phyloP scores from a whole-genome alignment of 2,888 invertebrate species.

The Galeopsomyia nigrocyanea region DNA sequence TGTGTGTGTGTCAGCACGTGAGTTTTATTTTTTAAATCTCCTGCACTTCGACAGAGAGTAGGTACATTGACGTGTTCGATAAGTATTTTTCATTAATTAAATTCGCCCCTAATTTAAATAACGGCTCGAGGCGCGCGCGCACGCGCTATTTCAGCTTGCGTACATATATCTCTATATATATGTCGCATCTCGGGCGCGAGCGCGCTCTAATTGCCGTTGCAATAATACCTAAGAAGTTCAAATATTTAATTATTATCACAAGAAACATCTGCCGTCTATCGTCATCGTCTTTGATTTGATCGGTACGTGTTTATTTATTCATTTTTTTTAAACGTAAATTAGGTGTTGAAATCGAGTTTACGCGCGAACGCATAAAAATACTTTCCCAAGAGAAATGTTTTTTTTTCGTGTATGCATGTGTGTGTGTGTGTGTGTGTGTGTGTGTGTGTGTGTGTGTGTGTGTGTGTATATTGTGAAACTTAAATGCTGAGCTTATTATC shows the following conservation, averaged over 20 bases:
- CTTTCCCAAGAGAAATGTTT: neutral
- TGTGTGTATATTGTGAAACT: no score
- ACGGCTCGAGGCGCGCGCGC: slow-evolving; percentile 7
- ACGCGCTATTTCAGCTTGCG: neutral
- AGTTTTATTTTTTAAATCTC: slow-evolving; percentile 29
- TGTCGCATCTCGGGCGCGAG: neutral
- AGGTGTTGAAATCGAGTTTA: neutral
- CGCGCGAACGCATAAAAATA: no score
- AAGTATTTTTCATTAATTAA: slow-evolving; percentile 39
- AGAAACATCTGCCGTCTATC: slow-evolving; percentile 56
- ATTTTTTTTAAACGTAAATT: slow-evolving; percentile 27
- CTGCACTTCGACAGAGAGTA: slow-evolving; percentile 38
- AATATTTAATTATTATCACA: slow-evolving; percentile 63
- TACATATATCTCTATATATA: no score
- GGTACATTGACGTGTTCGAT: slow-evolving; percentile 49
- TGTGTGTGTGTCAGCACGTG: slow-evolving; percentile 33
- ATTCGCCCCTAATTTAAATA: neutral
- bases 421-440: slow-evolving; percentile 41
- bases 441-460: slow-evolving; percentile 17
- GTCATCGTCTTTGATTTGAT: slow-evolving; percentile 63
- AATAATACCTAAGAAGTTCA: slow-evolving; percentile 45
- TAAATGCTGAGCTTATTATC: slow-evolving; percentile 25
- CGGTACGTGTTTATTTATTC: neutral
- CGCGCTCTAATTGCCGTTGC: slow-evolving; percentile 10
- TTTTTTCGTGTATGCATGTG: slow-evolving; percentile 14